phyloP scores from a whole-genome alignment of 2,797 vertebrate genomes.

The Anguilla pacifica region DNA sequence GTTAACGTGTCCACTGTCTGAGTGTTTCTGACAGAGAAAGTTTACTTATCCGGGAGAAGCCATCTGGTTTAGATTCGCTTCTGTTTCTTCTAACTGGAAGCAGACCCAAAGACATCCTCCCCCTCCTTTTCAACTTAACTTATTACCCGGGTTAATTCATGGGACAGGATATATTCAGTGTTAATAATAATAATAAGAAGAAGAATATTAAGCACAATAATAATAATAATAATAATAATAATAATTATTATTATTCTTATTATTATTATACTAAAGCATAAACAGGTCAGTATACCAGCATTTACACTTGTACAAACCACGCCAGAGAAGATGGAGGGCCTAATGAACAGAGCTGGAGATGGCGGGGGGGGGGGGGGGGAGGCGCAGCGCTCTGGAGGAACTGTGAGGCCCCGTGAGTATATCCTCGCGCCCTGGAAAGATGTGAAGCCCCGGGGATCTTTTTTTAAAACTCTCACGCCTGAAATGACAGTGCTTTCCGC shows the following conservation, averaged over 20 bases:
- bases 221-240: not conserved
- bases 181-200: not conserved
- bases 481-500: not conserved
- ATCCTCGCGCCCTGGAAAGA: not conserved
- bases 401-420: not conserved
- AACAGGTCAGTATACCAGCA: not conserved
- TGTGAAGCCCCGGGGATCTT: not conserved
- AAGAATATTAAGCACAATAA: no score
- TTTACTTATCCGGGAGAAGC: not conserved
- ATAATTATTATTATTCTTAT: not conserved
- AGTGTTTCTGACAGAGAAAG: conserved; percentile 5
- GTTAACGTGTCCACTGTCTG: not conserved
- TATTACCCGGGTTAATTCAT: not conserved
- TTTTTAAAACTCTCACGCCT: not conserved
- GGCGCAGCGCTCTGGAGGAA: not conserved
- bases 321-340: not conserved
- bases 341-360: not conserved
- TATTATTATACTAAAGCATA: not conserved
- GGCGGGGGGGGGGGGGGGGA: no score
- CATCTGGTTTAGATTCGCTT: conserved; percentile 7
- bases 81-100: conserved; percentile 24
- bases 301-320: not conserved
- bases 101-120: not conserved
- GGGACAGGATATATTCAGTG: not conserved
- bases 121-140: not conserved